phyloP scores from a whole-genome alignment of 2,797 vertebrate species.

The Poecilia wingei region DNA sequence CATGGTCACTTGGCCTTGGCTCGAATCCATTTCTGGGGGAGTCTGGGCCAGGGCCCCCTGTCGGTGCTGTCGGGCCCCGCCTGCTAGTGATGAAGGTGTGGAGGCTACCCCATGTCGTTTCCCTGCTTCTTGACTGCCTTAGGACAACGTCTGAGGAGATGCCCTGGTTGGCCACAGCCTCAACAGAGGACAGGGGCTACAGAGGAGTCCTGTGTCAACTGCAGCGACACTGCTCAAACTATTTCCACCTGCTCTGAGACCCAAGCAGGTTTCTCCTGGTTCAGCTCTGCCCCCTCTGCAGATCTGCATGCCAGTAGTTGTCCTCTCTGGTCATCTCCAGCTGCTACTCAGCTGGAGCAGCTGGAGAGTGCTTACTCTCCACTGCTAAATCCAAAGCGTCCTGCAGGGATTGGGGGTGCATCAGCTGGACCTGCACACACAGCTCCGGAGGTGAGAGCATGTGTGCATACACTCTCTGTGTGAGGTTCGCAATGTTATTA shows the following conservation, averaged over 20 bases:
- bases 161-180: not conserved
- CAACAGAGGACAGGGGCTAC: not conserved
- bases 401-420: too few species aligned
- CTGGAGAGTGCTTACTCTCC: too few species aligned
- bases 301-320: not conserved
- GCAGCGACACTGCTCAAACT: not conserved
- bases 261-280: not conserved
- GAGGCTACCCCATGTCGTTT: not conserved
- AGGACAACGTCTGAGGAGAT: not conserved
- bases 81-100: not conserved
- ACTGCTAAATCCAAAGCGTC: too few species aligned
- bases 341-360: too few species aligned
- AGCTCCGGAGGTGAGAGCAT: too few species aligned
- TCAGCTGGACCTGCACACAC: too few species aligned
- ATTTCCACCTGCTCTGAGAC: not conserved
- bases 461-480: too few species aligned
- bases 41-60: too few species aligned
- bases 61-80: not conserved
- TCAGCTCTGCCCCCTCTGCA: not conserved
- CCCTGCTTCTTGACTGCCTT: not conserved
- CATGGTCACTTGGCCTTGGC: too few species aligned
- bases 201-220: not conserved
- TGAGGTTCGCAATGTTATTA: too few species aligned
- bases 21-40: not conserved
- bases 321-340: not conserved